These are phyloP conservation scores for Xanthia icteritia DNA, from an alignment of 2,888 invertebrate genomes.

Conservation along the genomic window DNA sequence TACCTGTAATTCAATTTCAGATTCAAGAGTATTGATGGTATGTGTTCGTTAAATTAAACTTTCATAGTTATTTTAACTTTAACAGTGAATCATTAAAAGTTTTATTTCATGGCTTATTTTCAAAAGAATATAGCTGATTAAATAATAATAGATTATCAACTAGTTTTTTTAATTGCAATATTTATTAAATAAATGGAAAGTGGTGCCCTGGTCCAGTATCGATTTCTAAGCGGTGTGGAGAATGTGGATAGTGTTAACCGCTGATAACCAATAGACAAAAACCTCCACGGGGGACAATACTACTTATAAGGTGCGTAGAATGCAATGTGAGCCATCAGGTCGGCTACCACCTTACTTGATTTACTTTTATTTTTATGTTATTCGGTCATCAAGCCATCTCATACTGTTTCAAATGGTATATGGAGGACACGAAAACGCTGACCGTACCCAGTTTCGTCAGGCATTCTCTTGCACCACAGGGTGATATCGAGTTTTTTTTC, in stretches of 20 bases:
- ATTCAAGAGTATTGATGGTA: not conserved
- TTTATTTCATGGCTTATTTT: not conserved
- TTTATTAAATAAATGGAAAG: not conserved
- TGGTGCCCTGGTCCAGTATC: not conserved
- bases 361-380: not conserved
- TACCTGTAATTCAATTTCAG: not conserved
- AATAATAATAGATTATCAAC: not conserved
- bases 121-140: not conserved
- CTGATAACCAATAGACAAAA: too few species aligned
- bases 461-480: not conserved
- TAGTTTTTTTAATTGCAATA: not conserved
- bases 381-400: not conserved
- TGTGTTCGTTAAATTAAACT: conserved; percentile 8
- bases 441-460: too few species aligned
- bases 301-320: not conserved
- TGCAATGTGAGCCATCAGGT: not conserved
- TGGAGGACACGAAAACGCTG: too few species aligned
- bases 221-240: not conserved
- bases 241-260: not conserved
- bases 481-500: not conserved
- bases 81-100: not conserved
- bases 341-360: not conserved
- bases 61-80: conserved; percentile 6
- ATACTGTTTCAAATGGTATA: not conserved
- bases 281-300: not conserved